Base-by-base conservation (phyloP, 2,113 vertebrate genomes). In the Ageneiosus marmoratus region DNA sequence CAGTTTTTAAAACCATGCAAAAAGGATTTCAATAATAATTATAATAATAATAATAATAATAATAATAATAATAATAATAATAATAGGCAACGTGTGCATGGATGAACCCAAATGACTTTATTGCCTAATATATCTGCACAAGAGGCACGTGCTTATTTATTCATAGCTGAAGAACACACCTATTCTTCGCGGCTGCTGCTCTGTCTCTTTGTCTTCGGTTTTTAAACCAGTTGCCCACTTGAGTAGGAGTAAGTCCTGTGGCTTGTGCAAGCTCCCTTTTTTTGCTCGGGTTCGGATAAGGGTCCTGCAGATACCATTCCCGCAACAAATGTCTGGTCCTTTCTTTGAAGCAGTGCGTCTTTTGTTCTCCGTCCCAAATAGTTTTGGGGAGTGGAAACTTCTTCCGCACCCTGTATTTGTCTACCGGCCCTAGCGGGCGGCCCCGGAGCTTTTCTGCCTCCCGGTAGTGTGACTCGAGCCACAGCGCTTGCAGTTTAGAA, bases 171-270 rank as follows among this genome's bases (percentile, higher is more conserved):
- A 18, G 37, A 76, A 91, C 94, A 87, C 90, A 99, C 98, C 98
- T 99, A 95, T 99, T 99, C 90, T 99, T 99, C 24, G 98, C 97
- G 32, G 98, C 98, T 74, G 98, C 98, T 1, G 98, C 98, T 92
- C 98, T 95, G 93, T 99, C 98, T 92, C 98, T 97, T 95, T 99
- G 98, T 93, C 98, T 93, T 85, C 98, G 96, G 85, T 99, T 99
- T 95, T 99, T 99, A 96, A 99, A 99, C 98, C 98, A 99, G 95
- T 99, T 99, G 89, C 98, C 98, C 93, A 99, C 98, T 93, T 99
- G 98, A 87, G 98, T 99, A 89, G 98, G 97, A 89, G 98, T 99
- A 88, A 99, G 98, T 96, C 98, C 98, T 34, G 98, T 99, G 56
- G 97, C 98, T 91, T 98, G 97, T 89, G 98, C 98, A 85, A 99